Conservation (phyloP, 1,140 invertebrate genomes). For the Drosophila pectinifera region DNA sequence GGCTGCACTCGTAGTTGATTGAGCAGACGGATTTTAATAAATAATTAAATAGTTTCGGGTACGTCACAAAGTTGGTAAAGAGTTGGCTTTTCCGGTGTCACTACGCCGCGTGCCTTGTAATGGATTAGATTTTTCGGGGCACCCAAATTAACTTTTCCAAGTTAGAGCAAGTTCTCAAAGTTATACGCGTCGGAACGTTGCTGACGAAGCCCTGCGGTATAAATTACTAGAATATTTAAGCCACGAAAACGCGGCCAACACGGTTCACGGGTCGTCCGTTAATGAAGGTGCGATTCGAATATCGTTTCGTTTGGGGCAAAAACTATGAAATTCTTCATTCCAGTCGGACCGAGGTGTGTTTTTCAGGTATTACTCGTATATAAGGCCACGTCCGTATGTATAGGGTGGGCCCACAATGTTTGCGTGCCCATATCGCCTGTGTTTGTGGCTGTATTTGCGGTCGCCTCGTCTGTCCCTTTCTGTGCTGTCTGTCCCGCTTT, state of each 20-base stretch:
- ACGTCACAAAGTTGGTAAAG: conserved; percentile 16
- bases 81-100: conserved; percentile 28
- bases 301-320: conserved; percentile 77
- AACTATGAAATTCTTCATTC: conserved; percentile 84
- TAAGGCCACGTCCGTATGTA: conserved; percentile 18
- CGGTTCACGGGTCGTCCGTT: conserved; percentile 72
- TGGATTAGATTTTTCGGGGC: conserved; percentile 40
- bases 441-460: conserved; percentile 54
- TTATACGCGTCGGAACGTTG: conserved; percentile 3
- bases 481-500: conserved; percentile 24
- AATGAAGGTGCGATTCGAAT: conserved; percentile 81
- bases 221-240: conserved; percentile 45
- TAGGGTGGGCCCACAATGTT: conserved; percentile 50
- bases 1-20: conserved; percentile 51
- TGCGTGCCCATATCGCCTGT: conserved; percentile 69
- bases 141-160: conserved; percentile 35
- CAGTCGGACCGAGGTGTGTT: conserved; percentile 58
- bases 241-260: conserved; percentile 68
- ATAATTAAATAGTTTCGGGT: conserved; percentile 59
- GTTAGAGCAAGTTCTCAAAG: conserved; percentile 23
- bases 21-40: conserved; percentile 54
- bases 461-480: conserved; percentile 21
- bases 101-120: conserved; percentile 34
- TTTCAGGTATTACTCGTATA: conserved; percentile 30
- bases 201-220: conserved; percentile 23